phyloP scores from a whole-genome alignment of 35 echinoderm and acorn worm species.

The Anneissia japonica region DNA sequence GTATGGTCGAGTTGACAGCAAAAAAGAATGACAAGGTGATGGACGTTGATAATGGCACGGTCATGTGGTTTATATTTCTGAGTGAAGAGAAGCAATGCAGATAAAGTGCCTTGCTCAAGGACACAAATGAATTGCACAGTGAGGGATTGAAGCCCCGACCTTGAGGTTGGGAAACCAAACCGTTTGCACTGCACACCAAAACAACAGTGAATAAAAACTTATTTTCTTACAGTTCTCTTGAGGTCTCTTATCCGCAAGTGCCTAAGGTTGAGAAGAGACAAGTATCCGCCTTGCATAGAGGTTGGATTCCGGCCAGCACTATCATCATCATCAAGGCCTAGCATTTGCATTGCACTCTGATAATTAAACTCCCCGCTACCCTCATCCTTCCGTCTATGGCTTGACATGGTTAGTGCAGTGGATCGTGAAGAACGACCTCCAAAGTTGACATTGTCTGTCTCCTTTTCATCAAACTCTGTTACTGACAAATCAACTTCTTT shows the following conservation, averaged over 20 bases:
- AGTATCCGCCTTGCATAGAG: slow-evolving; percentile 83
- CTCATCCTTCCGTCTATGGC: slow-evolving; percentile 27
- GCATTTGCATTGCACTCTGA: slow-evolving; percentile 67
- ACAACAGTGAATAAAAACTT: background rate
- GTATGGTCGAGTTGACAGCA: too few relatives aligned
- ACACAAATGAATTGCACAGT: too few relatives aligned
- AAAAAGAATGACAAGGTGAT: too few relatives aligned
- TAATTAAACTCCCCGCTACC: slow-evolving; percentile 64
- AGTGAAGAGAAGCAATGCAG: too few relatives aligned
- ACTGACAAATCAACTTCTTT: slow-evolving; percentile 64
- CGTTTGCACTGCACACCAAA: background rate
- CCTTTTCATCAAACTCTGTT: slow-evolving; percentile 94
- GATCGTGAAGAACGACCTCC: slow-evolving; percentile 46
- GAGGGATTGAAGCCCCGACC: too few relatives aligned
- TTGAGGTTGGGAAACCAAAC: too few relatives aligned
- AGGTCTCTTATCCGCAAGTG: slow-evolving; percentile 89
- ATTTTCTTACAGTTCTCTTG: slow-evolving; percentile 75
- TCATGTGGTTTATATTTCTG: too few relatives aligned
- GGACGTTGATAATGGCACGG: too few relatives aligned
- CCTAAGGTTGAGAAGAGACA: slow-evolving; percentile 78
- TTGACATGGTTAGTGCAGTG: slow-evolving; percentile 9
- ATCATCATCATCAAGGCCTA: slow-evolving; percentile 88
- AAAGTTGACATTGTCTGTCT: slow-evolving; percentile 79
- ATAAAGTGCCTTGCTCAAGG: too few relatives aligned
- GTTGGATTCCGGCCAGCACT: slow-evolving; percentile 77